Conservation (phyloP, 2,113 vertebrate genomes). For the Tamias sibiricus region DNA sequence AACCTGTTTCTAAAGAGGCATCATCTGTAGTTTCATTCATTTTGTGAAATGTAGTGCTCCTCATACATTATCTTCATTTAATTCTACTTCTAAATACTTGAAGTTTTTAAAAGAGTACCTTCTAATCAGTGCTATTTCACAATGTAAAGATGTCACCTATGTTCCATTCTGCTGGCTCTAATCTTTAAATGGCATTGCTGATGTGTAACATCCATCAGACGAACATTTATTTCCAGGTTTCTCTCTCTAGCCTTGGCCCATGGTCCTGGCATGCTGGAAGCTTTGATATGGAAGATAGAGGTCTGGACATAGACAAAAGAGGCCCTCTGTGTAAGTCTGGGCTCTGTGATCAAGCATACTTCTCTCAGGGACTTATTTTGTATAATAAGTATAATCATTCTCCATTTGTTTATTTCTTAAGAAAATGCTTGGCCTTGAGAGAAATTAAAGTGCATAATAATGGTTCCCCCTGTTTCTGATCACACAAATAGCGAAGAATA, state of each 20-base stretch:
- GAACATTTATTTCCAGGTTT: not conserved
- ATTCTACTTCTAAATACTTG: not conserved
- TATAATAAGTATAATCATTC: conserved; percentile 10
- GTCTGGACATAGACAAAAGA: not conserved
- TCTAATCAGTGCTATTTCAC: not conserved
- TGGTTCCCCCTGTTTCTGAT: conserved; percentile 10
- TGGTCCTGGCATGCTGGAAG: not conserved
- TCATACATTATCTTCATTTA: conserved; percentile 26
- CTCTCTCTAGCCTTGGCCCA: not conserved
- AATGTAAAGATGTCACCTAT: not conserved
- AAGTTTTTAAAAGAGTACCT: conserved; percentile 9
- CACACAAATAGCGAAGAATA: not conserved
- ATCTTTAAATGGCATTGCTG: not conserved
- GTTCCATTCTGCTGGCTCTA: not conserved
- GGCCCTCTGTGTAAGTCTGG: not conserved
- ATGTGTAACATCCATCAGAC: not conserved
- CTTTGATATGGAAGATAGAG: not conserved
- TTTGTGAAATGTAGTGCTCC: not conserved
- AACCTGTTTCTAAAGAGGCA: conserved; percentile 30
- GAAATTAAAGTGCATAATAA: not conserved
- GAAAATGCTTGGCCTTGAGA: conserved; percentile 33
- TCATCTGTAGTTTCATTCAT: conserved; percentile 32
- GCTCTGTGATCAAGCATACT: conserved; percentile 35
- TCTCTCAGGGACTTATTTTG: conserved; percentile 34
- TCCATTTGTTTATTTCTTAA: conserved; percentile 58